Conservation (phyloP, 2,888 invertebrate genomes). For the Trichacis sp. region DNA sequence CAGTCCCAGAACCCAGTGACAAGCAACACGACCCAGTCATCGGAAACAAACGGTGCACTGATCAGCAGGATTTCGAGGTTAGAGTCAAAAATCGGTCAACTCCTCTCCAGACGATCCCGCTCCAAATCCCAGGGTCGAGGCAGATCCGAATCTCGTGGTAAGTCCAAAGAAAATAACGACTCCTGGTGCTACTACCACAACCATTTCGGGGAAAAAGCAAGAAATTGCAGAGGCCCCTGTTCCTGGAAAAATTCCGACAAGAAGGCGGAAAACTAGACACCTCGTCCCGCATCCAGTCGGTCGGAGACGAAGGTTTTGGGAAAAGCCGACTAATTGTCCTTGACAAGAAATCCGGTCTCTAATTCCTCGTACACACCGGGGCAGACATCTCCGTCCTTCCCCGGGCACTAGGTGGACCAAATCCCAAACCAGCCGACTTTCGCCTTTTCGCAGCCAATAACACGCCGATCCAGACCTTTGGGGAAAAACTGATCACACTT, state of each 20-base stretch:
- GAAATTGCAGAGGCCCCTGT: too few species aligned
- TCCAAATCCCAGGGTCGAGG: too few species aligned
- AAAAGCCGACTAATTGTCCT: constrained; percentile 9
- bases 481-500: constrained; percentile 40
- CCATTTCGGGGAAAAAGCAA: too few species aligned
- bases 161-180: not conserved
- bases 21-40: too few species aligned
- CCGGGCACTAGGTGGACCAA: not conserved
- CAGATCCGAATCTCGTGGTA: too few species aligned
- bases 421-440: constrained; percentile 1
- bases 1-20: too few species aligned
- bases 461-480: constrained; percentile 53
- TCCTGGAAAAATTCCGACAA: not conserved
- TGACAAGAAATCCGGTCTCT: constrained; percentile 9
- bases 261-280: not conserved
- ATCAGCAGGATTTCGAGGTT: not conserved
- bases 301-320: not conserved
- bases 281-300: constrained; percentile 8
- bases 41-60: constrained; percentile 10
- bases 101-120: not conserved
- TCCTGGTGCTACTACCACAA: constrained; percentile 5
- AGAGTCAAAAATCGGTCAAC: not conserved
- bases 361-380: constrained; percentile 18
- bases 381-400: too few species aligned
- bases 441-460: constrained; percentile 57